phyloP scores from a whole-genome alignment of 2,797 vertebrate species.

The Labroides dimidiatus region DNA sequence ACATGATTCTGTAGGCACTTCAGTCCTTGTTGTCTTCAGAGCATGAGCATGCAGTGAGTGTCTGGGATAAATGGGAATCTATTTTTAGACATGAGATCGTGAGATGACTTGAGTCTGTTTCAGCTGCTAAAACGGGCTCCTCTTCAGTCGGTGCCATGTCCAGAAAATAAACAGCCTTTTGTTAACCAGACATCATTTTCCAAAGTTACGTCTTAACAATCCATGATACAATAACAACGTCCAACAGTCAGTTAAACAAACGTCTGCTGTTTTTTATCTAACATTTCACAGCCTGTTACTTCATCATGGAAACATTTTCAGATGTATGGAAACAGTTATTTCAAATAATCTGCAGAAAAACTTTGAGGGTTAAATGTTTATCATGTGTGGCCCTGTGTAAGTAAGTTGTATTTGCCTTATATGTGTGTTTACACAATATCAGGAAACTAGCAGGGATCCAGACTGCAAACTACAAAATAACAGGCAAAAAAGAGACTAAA shows the following conservation, averaged over 20 bases:
- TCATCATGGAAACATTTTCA: conserved; percentile 53
- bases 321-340: conserved; percentile 42
- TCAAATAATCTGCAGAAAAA: conserved; percentile 34
- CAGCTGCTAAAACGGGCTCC: conserved; percentile 60
- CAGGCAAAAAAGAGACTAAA: no score
- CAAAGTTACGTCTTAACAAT: conserved; percentile 74
- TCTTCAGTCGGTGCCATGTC: conserved; percentile 67
- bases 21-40: conserved; percentile 60
- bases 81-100: conserved; percentile 74
- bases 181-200: conserved; percentile 75
- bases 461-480: no score
- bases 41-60: conserved; percentile 49
- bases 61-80: conserved; percentile 72
- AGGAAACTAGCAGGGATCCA: no score
- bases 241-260: conserved; percentile 73
- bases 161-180: conserved; percentile 79
- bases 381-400: not conserved
- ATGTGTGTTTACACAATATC: not conserved
- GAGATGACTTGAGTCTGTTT: conserved; percentile 76
- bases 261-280: conserved; percentile 69
- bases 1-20: conserved; percentile 48
- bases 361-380: not conserved
- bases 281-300: conserved; percentile 56
- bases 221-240: conserved; percentile 82
- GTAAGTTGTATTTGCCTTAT: not conserved